phyloP scores from a whole-genome alignment of 2,888 invertebrate genomes.

The Kryphioiulus occultus region DNA sequence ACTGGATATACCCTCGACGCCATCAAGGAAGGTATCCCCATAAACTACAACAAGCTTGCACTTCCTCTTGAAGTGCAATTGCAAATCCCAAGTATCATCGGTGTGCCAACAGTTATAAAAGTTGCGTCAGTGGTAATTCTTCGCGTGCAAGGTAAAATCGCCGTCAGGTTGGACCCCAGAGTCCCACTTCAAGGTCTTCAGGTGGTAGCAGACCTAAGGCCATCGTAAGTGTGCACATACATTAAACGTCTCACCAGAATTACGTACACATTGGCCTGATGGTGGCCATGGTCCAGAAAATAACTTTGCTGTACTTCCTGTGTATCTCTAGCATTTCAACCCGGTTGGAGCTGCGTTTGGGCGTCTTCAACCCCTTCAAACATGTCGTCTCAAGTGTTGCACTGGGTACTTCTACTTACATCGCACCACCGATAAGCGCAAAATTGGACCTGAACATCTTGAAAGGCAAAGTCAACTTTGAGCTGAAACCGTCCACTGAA shows the following conservation, averaged over 20 bases:
- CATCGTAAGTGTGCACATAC: conserved; percentile 33
- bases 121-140: background rate
- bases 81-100: conserved; percentile 33
- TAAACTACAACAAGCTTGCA: conserved; percentile 22
- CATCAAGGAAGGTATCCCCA: background rate
- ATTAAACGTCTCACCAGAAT: background rate
- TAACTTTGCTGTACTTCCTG: background rate
- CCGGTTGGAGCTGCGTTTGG: background rate
- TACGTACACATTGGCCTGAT: background rate
- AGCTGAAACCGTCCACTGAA: background rate
- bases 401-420: background rate
- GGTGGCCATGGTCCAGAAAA: background rate
- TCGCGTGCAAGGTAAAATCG: background rate
- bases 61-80: background rate
- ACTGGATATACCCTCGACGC: background rate
- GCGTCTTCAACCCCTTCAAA: conserved; percentile 44
- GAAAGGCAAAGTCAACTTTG: conserved; percentile 11
- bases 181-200: background rate
- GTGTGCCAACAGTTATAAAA: background rate
- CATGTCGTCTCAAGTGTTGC: background rate
- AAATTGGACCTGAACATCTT: background rate
- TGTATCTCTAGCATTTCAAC: background rate
- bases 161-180: background rate
- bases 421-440: background rate
- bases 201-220: background rate